Evolutionary conservation across 2,797 vertebrate species (phyloP).

Genomic region (Ctenochaetus hawaiiensis): DNA sequence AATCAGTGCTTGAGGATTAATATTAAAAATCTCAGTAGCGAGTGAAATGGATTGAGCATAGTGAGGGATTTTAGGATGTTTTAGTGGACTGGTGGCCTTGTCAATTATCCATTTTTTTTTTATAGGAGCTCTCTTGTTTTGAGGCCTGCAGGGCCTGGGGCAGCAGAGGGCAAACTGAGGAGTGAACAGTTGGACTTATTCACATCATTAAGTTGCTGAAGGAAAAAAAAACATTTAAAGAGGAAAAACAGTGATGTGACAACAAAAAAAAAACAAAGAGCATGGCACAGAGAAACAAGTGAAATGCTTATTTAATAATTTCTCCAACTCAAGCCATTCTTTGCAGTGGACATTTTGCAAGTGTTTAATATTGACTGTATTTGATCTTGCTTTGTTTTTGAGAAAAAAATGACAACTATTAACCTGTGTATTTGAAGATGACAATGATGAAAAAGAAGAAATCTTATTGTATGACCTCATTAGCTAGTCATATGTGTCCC

Average conservation of each 20-base stretch:
- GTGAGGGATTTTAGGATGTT: constrained; percentile 62
- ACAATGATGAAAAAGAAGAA: constrained; percentile 59
- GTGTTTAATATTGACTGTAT: constrained; percentile 71
- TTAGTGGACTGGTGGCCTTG: constrained; percentile 84
- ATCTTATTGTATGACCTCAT: constrained; percentile 67
- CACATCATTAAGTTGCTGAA: constrained; percentile 47
- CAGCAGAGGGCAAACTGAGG: constrained; percentile 45
- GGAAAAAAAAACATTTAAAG: constrained; percentile 30
- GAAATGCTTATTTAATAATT: constrained; percentile 47
- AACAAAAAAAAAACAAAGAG: constrained; percentile 51
- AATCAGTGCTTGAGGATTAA: constrained; percentile 60
- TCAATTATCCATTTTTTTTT: constrained; percentile 71
- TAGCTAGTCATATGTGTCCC: constrained; percentile 76
- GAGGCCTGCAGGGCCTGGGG: constrained; percentile 30
- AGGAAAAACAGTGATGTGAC: constrained; percentile 27
- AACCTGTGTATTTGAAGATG: constrained; percentile 78
- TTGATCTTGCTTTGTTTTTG: constrained; percentile 69
- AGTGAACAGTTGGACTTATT: constrained; percentile 30
- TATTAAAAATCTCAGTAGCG: constrained; percentile 42
- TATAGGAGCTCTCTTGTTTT: constrained; percentile 58
- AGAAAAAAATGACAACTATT: constrained; percentile 50
- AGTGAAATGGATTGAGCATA: constrained; percentile 42
- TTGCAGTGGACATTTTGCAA: constrained; percentile 82
- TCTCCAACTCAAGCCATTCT: constrained; percentile 65
- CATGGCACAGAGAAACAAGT: constrained; percentile 60